These are phyloP conservation scores for Meloe dianella DNA, from an alignment of 2,888 invertebrate genomes.

Conservation along the genomic window DNA sequence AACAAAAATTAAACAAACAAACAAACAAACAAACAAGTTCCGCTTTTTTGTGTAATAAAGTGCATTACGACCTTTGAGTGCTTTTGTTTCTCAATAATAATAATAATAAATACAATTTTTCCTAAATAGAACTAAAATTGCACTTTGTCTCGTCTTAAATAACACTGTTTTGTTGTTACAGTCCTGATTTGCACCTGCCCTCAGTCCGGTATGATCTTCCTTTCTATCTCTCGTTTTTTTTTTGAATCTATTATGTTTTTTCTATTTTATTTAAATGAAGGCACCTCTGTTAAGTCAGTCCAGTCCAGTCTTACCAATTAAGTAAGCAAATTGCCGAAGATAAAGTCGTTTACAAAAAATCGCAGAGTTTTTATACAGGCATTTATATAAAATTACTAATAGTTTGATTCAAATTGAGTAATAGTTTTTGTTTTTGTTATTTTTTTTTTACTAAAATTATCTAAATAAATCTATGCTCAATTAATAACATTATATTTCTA, in stretches of 20 bases:
- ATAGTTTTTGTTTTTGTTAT: no score
- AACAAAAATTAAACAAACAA: no score
- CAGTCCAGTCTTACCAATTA: conserved; percentile 60
- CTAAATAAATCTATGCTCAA: conserved; percentile 55
- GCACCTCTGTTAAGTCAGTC: conserved; percentile 60
- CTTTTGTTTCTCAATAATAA: conserved; percentile 28
- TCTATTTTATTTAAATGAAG: conserved; percentile 48
- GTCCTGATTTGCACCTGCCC: conserved; percentile 55
- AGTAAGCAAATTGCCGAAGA: conserved; percentile 57
- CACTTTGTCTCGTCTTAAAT: conserved; percentile 42
- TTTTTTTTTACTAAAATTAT: conserved; percentile 37
- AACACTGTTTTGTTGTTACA: conserved; percentile 28
- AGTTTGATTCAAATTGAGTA: conserved; percentile 52
- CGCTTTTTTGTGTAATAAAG: conserved; percentile 16
- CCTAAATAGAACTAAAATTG: conserved; percentile 47
- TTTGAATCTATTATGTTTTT: neutral
- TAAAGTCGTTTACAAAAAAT: conserved; percentile 53
- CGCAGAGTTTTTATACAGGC: conserved; percentile 53
- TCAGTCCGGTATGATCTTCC: conserved; percentile 55
- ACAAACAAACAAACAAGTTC: conserved; percentile 14
- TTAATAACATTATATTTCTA: conserved; percentile 50
- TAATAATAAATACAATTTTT: conserved; percentile 1
- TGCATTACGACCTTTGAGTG: conserved; percentile 31
- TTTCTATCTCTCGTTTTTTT: conserved; percentile 29
- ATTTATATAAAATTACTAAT: conserved; percentile 55